Conservation (phyloP, 1,140 invertebrate species). For the Trigoniulus corallinus region DNA sequence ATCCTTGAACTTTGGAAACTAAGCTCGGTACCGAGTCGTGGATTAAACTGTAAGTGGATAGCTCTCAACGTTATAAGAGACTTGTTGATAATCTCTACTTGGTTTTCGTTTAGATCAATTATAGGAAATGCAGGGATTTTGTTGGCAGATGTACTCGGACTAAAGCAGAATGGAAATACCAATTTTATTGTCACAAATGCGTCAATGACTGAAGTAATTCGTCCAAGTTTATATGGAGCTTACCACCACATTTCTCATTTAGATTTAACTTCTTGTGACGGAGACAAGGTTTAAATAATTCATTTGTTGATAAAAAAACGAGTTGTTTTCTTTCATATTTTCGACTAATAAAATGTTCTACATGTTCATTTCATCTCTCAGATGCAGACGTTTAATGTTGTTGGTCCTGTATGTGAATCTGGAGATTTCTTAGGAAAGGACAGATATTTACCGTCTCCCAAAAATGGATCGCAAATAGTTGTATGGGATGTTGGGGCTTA, state of each 20-base stretch:
- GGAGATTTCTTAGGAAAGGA: slow-evolving; percentile 29
- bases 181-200: slow-evolving; percentile 19
- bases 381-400: slow-evolving; percentile 23
- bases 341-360: background rate
- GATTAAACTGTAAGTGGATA: too few relatives aligned
- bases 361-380: slow-evolving; percentile 7
- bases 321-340: background rate
- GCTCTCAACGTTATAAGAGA: too few relatives aligned
- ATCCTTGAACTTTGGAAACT: too few relatives aligned
- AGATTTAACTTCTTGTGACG: too few relatives aligned
- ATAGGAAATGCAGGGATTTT: slow-evolving; percentile 26
- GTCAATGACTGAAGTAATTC: slow-evolving; percentile 23
- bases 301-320: background rate
- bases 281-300: slow-evolving; percentile 9
- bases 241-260: slow-evolving; percentile 24
- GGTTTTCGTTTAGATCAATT: slow-evolving; percentile 17
- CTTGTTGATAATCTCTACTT: slow-evolving; percentile 11
- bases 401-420: slow-evolving; percentile 32
- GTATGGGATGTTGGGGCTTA: slow-evolving; percentile 32
- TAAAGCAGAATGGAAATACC: slow-evolving; percentile 10
- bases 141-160: slow-evolving; percentile 23
- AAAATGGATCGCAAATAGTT: slow-evolving; percentile 21
- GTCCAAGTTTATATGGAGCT: slow-evolving; percentile 27
- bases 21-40: too few relatives aligned
- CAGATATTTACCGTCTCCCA: slow-evolving; percentile 17